Evolutionary conservation across 23 tunicate genomes (phyloP), one percentile per base, ranked within the genome.

Genomic region (Ciona savignyi): DNA sequence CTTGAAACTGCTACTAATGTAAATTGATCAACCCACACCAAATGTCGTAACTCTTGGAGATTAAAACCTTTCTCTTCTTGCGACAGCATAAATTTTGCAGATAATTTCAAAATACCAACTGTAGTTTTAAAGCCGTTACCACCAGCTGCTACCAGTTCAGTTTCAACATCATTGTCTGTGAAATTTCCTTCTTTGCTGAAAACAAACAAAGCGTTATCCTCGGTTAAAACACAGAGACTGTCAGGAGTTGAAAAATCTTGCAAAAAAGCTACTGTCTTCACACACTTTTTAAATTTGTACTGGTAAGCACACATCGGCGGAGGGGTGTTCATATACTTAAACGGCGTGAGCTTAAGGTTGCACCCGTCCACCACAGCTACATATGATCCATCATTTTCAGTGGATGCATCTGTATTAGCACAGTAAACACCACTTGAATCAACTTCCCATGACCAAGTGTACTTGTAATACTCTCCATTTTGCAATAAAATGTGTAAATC

Each of bases 241-340:
- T 75, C 62, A 0, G 51, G 6, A 11, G 26, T 9, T 27, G 25
- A 11, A 34, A 31, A 11, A 34, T 64, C 42, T 1, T 76, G 56
- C 26, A 29, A 66, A 70, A 91, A 91, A 31, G 61, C 67, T 26
- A 85, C 83, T 1, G 35, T 23, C 27, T 71, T 67, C 4, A 81
- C 84, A 0, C 32, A 25, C 9, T 65, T 27, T 61, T 82, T 77
- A 21, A 91, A 67, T 31, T 70, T 64, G 29, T 78, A 23, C 35
- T 91, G 75, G 76, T 67, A 85, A 1, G 88, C 87, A 68, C 91
- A 84, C 97, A 91, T 84, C 1, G 97, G 97, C 34, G 97, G 97
- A 0, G 97, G 97, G 22, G 84, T 81, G 64, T 25, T 29, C 82
- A 91, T 68, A 31, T 31, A 26, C 22, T 29, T 22, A 80, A 91